Percentiles rank a stretch among this genome's conserved stretches.
phyloP scores from a whole-genome alignment of 2,888 invertebrate species.

The Stenichneumon culpator region DNA sequence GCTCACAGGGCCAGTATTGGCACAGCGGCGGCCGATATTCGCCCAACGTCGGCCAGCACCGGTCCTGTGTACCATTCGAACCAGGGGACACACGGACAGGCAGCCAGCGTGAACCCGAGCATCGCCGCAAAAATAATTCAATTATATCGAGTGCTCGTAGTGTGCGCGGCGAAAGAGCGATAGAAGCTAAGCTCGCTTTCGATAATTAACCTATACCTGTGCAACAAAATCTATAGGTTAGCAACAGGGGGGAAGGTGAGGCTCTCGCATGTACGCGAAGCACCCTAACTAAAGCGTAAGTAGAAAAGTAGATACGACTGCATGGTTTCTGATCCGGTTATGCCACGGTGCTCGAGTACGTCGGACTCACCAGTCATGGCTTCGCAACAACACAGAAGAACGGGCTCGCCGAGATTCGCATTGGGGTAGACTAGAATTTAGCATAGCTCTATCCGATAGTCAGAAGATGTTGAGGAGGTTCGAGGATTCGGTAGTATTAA shows the following conservation, averaged over 20 bases:
- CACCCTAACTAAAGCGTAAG: constrained; percentile 82
- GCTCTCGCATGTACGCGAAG: constrained; percentile 79
- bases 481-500: not conserved
- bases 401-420: not conserved
- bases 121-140: constrained; percentile 26
- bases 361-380: constrained; percentile 78
- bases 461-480: not conserved
- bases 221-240: constrained; percentile 17
- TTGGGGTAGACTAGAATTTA: not conserved
- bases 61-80: no score
- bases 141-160: constrained; percentile 47
- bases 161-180: constrained; percentile 21
- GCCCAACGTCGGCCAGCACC: no score
- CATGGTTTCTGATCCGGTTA: constrained; percentile 85
- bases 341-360: constrained; percentile 73
- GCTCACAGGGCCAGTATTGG: no score
- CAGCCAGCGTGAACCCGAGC: not conserved
- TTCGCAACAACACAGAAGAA: constrained; percentile 61
- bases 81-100: not conserved
- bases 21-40: no score
- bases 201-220: constrained; percentile 42
- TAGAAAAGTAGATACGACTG: constrained; percentile 84
- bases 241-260: not conserved
- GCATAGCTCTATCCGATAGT: not conserved
- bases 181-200: constrained; percentile 37